phyloP scores from a whole-genome alignment of 2,888 invertebrate species.

The Chrysomela aeneicollis region DNA sequence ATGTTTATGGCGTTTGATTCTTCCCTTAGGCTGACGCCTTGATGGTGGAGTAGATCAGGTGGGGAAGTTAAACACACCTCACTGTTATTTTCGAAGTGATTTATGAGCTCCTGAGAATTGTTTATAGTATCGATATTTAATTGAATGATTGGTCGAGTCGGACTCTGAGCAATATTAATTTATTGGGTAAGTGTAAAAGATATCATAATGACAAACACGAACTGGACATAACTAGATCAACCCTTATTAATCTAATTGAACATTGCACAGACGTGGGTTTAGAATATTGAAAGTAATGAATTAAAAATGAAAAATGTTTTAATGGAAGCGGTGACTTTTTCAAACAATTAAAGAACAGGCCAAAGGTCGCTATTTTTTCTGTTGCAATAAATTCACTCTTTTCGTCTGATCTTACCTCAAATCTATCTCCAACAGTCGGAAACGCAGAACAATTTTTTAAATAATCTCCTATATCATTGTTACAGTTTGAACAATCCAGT shows the following conservation, averaged over 20 bases:
- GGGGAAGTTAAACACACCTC: slow-evolving; percentile 16
- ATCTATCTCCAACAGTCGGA: no score
- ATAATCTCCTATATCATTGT: no score
- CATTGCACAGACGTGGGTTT: no score
- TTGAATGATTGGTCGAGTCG: not conserved
- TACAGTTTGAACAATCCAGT: no score
- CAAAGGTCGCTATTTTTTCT: no score
- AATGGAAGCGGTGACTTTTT: no score
- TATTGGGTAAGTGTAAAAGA: not conserved
- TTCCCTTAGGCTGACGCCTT: slow-evolving; percentile 6
- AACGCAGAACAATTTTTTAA: no score
- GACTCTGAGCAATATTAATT: not conserved
- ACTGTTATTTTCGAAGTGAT: slow-evolving; percentile 12
- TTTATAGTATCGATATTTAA: not conserved
- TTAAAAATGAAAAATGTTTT: no score
- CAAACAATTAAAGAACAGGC: no score
- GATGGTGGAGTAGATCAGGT: not conserved
- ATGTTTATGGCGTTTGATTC: slow-evolving; percentile 19
- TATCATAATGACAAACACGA: not conserved
- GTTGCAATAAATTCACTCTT: no score
- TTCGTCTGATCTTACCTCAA: no score
- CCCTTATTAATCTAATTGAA: not conserved
- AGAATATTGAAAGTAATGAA: no score
- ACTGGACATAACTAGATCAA: not conserved
- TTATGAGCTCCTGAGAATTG: slow-evolving; percentile 9